Percentiles rank a stretch among this genome's conserved stretches.
These are phyloP conservation scores for Ptilorrhoa leucosticta DNA, from an alignment of 2,113 vertebrate genomes.

Conservation along the genomic window DNA sequence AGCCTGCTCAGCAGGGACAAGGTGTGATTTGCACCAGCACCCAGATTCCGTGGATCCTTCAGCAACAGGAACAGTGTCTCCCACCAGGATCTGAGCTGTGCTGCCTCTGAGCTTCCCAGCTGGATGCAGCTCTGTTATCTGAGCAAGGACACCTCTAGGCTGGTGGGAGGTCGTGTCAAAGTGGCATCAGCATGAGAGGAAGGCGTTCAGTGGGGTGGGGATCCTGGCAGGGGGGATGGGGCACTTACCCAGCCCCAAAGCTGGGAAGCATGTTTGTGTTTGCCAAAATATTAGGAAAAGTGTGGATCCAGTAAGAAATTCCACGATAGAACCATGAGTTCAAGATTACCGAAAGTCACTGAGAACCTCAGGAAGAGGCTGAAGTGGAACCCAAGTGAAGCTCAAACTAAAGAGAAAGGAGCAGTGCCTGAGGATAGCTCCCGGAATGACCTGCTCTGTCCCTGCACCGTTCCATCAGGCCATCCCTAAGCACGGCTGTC, in stretches of 20 bases:
- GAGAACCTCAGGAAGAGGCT: neutral
- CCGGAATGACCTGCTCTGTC: neutral
- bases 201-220: neutral
- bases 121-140: neutral
- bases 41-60: neutral
- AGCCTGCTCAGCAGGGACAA: neutral
- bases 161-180: neutral
- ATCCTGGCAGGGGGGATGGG: neutral
- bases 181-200: neutral
- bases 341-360: neutral
- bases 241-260: neutral
- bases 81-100: neutral
- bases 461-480: neutral
- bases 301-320: neutral
- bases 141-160: neutral
- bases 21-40: neutral
- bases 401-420: neutral
- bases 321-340: neutral
- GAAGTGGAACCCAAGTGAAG: neutral
- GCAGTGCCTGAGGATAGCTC: neutral
- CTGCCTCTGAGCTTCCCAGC: neutral
- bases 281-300: neutral
- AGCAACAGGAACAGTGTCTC: neutral
- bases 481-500: neutral
- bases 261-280: accelerated